Evolutionary conservation across 2,797 vertebrate species (phyloP), one percentile per base, ranked within the genome.

Genomic region (Eulemur rubriventer): DNA sequence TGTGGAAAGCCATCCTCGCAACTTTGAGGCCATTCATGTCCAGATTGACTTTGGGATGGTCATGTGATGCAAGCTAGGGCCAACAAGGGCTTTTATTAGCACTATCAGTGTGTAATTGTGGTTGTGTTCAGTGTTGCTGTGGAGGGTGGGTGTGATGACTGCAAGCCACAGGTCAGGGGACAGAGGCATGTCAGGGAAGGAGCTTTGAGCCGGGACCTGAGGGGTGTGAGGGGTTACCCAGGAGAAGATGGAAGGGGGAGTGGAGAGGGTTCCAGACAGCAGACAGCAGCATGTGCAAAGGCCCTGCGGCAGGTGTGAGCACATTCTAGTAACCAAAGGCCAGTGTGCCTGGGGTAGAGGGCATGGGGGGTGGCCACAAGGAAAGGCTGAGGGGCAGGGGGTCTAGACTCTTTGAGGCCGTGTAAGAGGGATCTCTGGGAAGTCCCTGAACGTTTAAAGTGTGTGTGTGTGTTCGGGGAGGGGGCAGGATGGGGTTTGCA

Each of bases 1-100:
- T 30, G 33, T 13, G 41, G 18, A 10, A 28, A 1, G 12, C 43
- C 43, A 0, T 72, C 30, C n/a, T 69, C 0, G 0, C 8, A 38
- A 50, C 17, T 73, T 65, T 16, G 2, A 0, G 22, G 41, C 59
- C 0, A 0, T 16, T 43, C 81, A 24, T 2, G 4, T 38, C 55
- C 24, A 38, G 17, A 35, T 26, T 8, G 57, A 73, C 59, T 35
- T 59, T 69, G n/a, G 8, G 18, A 52, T 65, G 52, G 7, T 4
- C 59, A 52, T n/a, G 17, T 26, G 72, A 65, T 48, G 63, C 30
- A 28, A 41, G 22, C 28, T 35, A 13, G 41, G 84, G 55, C 61
- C 59, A n/a, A 4, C 5, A 22, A 12, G 91, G 43, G 35, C 48
- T 63, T 80, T 24, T 33, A 10, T 52, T 57, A 57, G 65, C 41